phyloP scores from a whole-genome alignment of 2,113 vertebrate species.

The Syngnathoides biaculeatus region DNA sequence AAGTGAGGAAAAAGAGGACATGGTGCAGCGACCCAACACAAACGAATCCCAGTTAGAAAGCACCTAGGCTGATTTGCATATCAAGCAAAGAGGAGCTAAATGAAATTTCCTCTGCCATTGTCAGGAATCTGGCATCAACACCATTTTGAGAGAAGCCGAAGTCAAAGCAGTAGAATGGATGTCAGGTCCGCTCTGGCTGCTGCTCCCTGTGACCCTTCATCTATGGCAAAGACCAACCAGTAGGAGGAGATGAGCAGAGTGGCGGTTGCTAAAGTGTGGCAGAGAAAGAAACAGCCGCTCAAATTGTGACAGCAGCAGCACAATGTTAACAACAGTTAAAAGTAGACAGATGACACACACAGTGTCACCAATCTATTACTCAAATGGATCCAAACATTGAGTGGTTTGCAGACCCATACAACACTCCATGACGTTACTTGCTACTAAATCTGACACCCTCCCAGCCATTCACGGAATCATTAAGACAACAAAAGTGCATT shows the following conservation, averaged over 20 bases:
- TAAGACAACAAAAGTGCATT: neutral
- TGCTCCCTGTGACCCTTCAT: slow-evolving; percentile 26
- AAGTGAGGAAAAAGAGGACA: neutral
- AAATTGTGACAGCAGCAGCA: slow-evolving; percentile 29
- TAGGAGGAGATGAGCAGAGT: slow-evolving; percentile 13
- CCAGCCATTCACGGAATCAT: neutral
- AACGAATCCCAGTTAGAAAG: slow-evolving; percentile 24
- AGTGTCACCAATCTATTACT: neutral
- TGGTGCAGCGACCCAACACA: neutral
- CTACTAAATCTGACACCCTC: no score
- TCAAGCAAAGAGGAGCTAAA: slow-evolving; percentile 22
- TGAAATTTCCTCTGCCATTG: slow-evolving; percentile 29
- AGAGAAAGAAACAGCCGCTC: slow-evolving; percentile 26
- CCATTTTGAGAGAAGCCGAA: slow-evolving; percentile 31
- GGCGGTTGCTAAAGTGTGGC: slow-evolving; percentile 32
- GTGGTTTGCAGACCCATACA: neutral
- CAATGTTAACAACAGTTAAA: slow-evolving; percentile 30
- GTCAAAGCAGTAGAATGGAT: slow-evolving; percentile 36
- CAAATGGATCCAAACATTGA: neutral
- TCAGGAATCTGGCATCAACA: slow-evolving; percentile 39
- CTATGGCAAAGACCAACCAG: slow-evolving; percentile 33
- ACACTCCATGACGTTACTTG: neutral
- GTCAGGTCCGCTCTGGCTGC: slow-evolving; percentile 16
- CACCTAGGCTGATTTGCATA: slow-evolving; percentile 31
- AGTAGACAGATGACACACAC: neutral